Base-by-base conservation (phyloP, 1,140 invertebrate species). In the Zaprionus vittiger region DNA sequence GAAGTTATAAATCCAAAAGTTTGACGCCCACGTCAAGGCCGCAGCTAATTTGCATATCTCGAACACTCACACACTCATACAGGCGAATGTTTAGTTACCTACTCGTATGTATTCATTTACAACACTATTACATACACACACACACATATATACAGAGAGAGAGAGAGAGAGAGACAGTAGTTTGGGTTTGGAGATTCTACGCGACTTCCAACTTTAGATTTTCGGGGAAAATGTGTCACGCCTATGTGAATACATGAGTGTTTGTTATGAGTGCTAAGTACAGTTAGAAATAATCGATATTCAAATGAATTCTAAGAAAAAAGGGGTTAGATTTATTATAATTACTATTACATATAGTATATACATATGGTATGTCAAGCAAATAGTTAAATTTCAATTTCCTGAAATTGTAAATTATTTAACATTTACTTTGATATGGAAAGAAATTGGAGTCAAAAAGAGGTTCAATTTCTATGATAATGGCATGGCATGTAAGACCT, bases 1-100 rank as follows among this genome's bases (percentile, higher is more conserved):
- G 70, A 89, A 89, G 85, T 89, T 89, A 85, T 83, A 91, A 89
- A 89, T 85, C 84, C 71, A 83, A 80, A 89, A 75, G 80, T 90
- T 90, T 90, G 89, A 90, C 85, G 86, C 85, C 85, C 86, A 90
- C 85, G 82, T 89, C 85, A 90, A 90, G 85, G 85, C 86, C 85
- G 73, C 60, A 85, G 80, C 80, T 85, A 90, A 90, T 90, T 90
- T 90, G 82, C 85, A 90, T 90, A 90, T 85, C 81, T 89, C 81
- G 59, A 75, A 71, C 73, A 73, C 52, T 71, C 84, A 49, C 72
- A 81, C 56, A 65, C 47, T 56, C 15, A 80, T 59, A 73, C 63
- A 65, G 47, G 66, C 47, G 44, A 38, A 52, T 28, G 14, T 11
- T 28, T 28, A 41, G 31, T 62, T 54, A 31, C 49, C 17, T 22